Conservation (phyloP, 2,797 vertebrate genomes). For the Scolopax bukidnonensis region DNA sequence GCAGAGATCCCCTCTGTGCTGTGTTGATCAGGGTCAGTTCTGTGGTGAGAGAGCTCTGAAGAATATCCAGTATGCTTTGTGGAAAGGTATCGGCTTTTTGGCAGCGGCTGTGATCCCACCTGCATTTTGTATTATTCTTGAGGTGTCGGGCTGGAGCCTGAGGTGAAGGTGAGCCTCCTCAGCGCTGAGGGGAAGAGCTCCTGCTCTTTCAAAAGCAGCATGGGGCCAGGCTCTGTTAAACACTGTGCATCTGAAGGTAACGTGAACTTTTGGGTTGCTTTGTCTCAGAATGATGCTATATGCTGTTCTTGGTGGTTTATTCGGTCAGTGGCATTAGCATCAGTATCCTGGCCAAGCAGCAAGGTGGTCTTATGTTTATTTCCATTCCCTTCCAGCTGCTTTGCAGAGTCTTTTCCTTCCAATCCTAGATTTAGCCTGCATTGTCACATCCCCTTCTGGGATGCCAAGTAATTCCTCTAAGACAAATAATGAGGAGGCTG, state of each 20-base stretch:
- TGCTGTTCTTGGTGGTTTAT: neutral
- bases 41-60: neutral
- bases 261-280: neutral
- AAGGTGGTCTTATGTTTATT: neutral
- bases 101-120: fast-evolving
- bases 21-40: neutral
- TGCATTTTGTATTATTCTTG: neutral
- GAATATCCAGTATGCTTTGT: neutral
- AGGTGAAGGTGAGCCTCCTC: neutral
- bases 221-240: neutral
- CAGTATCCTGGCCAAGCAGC: neutral
- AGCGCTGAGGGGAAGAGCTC: neutral
- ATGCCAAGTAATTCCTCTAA: neutral
- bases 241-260: neutral
- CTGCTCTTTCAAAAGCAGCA: neutral
- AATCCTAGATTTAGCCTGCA: neutral
- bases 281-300: neutral
- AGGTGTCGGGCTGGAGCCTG: neutral
- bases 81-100: neutral
- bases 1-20: neutral
- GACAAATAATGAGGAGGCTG: neutral
- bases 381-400: neutral
- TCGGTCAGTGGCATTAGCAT: neutral
- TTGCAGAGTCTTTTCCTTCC: neutral
- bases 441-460: neutral